Evolutionary conservation across 2,113 vertebrate species (phyloP).

Genomic region (Calyptomena viridis): DNA sequence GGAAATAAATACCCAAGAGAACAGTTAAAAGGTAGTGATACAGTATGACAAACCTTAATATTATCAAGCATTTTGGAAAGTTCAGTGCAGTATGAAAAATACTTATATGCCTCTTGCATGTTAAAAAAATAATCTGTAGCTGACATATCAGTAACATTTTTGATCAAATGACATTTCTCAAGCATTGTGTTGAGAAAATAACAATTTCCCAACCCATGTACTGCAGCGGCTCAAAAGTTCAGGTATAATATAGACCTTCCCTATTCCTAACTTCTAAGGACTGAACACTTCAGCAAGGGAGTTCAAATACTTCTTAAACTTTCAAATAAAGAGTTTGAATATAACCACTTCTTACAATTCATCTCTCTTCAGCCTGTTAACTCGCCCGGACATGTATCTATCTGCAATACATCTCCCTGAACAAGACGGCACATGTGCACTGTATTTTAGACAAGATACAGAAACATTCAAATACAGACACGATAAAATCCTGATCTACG

Average conservation of each 20-base stretch:
- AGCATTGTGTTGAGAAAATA: not conserved
- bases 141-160: not conserved
- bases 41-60: not conserved
- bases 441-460: not conserved
- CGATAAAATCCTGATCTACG: not conserved
- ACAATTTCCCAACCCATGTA: not conserved
- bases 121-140: not conserved
- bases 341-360: not conserved
- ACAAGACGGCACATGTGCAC: not conserved
- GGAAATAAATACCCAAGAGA: not conserved
- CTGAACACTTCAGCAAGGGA: not conserved
- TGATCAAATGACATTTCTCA: not conserved
- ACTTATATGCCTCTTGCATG: not conserved
- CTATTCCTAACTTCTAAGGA: not conserved
- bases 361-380: not conserved
- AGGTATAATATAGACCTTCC: not conserved
- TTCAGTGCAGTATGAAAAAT: constrained; percentile 9
- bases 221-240: not conserved
- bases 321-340: not conserved
- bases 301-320: not conserved
- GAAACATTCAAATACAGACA: not conserved
- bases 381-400: not conserved
- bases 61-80: not conserved
- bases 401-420: not conserved
- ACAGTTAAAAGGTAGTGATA: not conserved